These are phyloP conservation scores for Caenorhabditis sp. DNA, from an alignment of 2,888 invertebrate species.

Conservation along the genomic window DNA sequence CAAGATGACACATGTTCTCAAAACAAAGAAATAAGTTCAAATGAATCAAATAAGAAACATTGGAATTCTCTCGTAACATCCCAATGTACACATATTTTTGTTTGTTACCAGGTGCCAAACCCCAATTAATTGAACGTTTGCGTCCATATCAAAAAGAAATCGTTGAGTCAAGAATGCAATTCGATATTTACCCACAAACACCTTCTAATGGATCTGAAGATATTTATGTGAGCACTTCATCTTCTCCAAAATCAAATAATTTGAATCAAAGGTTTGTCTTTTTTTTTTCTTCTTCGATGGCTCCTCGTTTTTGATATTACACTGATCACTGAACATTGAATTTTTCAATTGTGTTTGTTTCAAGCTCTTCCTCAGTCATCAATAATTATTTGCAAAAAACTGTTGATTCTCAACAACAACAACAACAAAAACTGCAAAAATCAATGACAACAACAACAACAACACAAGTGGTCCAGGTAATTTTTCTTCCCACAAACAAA, in stretches of 20 bases:
- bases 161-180: slow-evolving; percentile 21
- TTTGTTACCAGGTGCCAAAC: slow-evolving; percentile 78
- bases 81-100: background rate
- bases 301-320: background rate
- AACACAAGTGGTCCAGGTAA: slow-evolving; percentile 8
- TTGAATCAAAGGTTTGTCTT: background rate
- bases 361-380: background rate
- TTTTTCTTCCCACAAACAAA: background rate
- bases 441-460: slow-evolving; percentile 5
- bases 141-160: slow-evolving; percentile 76
- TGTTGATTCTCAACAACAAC: slow-evolving; percentile 9
- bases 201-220: background rate
- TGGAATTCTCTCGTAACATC: too few species aligned
- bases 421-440: slow-evolving; percentile 22
- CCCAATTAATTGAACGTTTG: slow-evolving; percentile 89
- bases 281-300: background rate
- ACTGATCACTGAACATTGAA: background rate
- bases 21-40: background rate
- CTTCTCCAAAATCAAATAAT: slow-evolving; percentile 1
- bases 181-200: background rate
- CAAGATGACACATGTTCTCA: background rate
- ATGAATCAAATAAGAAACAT: background rate
- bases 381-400: slow-evolving; percentile 1
- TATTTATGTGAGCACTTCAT: background rate
- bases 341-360: background rate